A percentile compares a stretch with the other conserved stretches of the same genome.
phyloP scores from a whole-genome alignment of 2,888 invertebrate genomes.

The Pammene aurita region DNA sequence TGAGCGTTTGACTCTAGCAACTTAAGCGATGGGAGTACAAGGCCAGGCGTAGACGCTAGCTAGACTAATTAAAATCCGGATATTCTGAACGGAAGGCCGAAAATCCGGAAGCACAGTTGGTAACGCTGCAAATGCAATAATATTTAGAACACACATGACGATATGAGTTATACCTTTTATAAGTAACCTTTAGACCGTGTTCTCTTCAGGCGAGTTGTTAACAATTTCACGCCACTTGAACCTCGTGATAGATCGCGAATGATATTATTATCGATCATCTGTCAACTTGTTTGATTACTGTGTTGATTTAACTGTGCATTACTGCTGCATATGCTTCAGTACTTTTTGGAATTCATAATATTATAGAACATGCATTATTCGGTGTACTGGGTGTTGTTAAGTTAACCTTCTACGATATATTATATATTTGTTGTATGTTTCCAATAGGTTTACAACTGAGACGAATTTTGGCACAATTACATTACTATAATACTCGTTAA shows the following conservation, averaged over 20 bases:
- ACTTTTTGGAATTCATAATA: neutral
- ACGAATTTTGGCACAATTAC: too few species aligned
- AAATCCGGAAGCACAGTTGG: neutral
- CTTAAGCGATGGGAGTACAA: too few species aligned
- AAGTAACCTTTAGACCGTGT: slow-evolving; percentile 11
- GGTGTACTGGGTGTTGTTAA: neutral
- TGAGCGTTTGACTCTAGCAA: too few species aligned
- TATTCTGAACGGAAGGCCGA: neutral
- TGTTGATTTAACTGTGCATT: slow-evolving; percentile 9
- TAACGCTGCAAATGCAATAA: neutral
- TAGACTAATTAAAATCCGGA: neutral
- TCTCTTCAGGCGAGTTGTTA: neutral
- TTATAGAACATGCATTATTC: neutral
- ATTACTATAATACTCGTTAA: too few species aligned
- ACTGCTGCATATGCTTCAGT: neutral
- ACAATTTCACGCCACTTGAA: slow-evolving; percentile 26
- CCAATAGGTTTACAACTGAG: too few species aligned
- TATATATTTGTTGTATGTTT: neutral
- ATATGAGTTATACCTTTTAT: neutral
- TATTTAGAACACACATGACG: too few species aligned
- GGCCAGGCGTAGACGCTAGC: neutral
- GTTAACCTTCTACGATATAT: neutral
- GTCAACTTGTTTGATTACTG: slow-evolving; percentile 20
- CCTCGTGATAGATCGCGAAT: slow-evolving; percentile 17
- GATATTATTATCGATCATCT: slow-evolving; percentile 28